Conservation (phyloP, 2,797 vertebrate species). For the Melanotaenia nigrans region DNA sequence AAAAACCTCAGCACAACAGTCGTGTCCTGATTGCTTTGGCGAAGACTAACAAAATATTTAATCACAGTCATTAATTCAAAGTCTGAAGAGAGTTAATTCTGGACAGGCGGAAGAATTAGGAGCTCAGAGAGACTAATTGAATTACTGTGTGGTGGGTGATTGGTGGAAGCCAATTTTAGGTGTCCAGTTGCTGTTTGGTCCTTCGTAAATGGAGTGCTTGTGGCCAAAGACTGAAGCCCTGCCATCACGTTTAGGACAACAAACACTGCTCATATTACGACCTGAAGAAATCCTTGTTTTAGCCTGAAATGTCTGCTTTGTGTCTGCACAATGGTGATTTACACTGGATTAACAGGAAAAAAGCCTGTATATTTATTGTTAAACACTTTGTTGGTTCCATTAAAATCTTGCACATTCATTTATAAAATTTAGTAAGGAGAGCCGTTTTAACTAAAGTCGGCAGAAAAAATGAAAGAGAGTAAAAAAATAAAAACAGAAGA, state of each 20-base stretch:
- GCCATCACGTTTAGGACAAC: conserved; percentile 37
- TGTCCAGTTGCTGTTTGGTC: conserved; percentile 33
- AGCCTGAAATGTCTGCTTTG: conserved; percentile 38
- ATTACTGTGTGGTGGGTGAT: conserved; percentile 44
- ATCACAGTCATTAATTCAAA: conserved; percentile 65
- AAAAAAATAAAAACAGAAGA: background rate
- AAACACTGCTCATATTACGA: conserved; percentile 46
- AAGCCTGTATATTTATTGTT: conserved; percentile 33
- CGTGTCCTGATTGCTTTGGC: conserved; percentile 55
- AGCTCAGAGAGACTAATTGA: conserved; percentile 48
- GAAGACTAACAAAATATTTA: conserved; percentile 45
- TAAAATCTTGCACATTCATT: too few relatives aligned
- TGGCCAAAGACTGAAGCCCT: conserved; percentile 39
- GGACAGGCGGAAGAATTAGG: conserved; percentile 40
- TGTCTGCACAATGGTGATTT: conserved; percentile 28
- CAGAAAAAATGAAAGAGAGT: too few relatives aligned
- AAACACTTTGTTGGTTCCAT: too few relatives aligned
- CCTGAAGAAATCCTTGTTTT: conserved; percentile 51
- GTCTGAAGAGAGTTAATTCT: conserved; percentile 59
- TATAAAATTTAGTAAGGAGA: background rate
- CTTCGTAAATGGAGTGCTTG: conserved; percentile 46
- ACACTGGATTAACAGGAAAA: conserved; percentile 41
- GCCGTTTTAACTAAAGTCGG: background rate
- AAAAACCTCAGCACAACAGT: conserved; percentile 28
- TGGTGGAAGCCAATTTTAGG: conserved; percentile 56